Percentiles rank a stretch among this genome's conserved stretches.
These are phyloP conservation scores for Drosophila anomalata DNA, from an alignment of 2,888 invertebrate genomes.

Conservation along the genomic window DNA sequence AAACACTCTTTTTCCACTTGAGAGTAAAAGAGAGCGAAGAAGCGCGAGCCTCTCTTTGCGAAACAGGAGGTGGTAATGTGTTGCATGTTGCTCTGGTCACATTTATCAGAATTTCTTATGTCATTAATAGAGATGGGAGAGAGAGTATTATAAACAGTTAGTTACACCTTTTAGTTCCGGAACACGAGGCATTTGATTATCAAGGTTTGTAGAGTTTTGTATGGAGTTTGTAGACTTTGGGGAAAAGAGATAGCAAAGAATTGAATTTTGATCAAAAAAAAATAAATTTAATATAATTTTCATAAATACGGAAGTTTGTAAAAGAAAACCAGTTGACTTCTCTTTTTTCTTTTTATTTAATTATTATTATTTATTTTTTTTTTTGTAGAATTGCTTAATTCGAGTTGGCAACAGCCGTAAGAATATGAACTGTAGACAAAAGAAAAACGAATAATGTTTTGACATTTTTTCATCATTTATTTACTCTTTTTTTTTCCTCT, in stretches of 20 bases:
- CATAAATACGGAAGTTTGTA: too few species aligned
- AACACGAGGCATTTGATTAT: conserved; percentile 19
- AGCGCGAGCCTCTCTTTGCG: conserved; percentile 16
- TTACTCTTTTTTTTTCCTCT: neutral
- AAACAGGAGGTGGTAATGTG: conserved; percentile 22
- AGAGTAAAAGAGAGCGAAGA: neutral
- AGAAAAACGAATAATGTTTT: conserved; percentile 8
- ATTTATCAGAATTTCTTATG: conserved; percentile 26
- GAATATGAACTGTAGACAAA: conserved; percentile 2
- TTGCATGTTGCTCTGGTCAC: conserved; percentile 12
- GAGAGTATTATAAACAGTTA: conserved; percentile 20
- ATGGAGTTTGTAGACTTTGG: neutral
- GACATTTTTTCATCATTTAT: conserved; percentile 5
- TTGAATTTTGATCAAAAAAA: neutral
- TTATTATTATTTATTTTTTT: neutral
- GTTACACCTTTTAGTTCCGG: conserved; percentile 42
- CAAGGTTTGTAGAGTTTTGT: neutral
- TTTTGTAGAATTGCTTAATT: conserved; percentile 7
- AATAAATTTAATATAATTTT: too few species aligned
- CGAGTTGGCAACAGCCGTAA: conserved; percentile 16
- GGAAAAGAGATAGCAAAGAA: neutral
- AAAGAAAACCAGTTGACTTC: too few species aligned
- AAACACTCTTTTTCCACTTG: neutral
- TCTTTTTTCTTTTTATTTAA: too few species aligned
- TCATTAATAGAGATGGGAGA: conserved; percentile 19